Conservation (phyloP, 2,888 invertebrate species). For the Agrochola lychnidis region DNA sequence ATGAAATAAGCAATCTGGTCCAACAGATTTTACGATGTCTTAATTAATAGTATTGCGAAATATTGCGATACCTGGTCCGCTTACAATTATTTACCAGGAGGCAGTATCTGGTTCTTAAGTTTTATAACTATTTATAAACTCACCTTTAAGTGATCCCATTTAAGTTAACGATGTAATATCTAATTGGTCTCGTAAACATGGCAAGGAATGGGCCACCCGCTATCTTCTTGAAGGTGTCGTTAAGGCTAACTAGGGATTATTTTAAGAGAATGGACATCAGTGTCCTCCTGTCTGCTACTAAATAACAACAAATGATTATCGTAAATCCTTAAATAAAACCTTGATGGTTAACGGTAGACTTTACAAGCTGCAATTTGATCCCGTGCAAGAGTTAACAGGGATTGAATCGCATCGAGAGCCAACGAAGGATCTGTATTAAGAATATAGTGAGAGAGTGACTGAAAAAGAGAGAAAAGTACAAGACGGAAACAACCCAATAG, state of each 20-base stretch:
- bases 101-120: conserved; percentile 17
- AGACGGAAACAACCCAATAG: neutral
- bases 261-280: conserved; percentile 11
- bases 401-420: neutral
- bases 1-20: conserved; percentile 23
- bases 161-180: conserved; percentile 31
- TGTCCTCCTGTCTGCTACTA: conserved; percentile 1
- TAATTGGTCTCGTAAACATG: conserved; percentile 35
- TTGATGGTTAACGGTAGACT: conserved; percentile 3
- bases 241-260: conserved; percentile 8
- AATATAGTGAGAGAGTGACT: neutral
- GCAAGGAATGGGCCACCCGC: conserved; percentile 43
- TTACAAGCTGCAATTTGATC: conserved; percentile 18
- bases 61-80: conserved; percentile 25
- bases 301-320: conserved; percentile 10
- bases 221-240: conserved; percentile 30
- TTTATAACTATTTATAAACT: conserved; percentile 48
- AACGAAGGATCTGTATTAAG: neutral
- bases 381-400: neutral
- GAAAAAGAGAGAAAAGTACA: neutral
- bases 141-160: conserved; percentile 26
- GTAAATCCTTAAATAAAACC: conserved; percentile 14
- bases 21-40: conserved; percentile 46
- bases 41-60: conserved; percentile 52
- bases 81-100: conserved; percentile 32